Percentiles rank a stretch among this genome's conserved stretches.
These are phyloP conservation scores for Leuctra nigra DNA, from an alignment of 2,888 invertebrate species.

Conservation along the genomic window DNA sequence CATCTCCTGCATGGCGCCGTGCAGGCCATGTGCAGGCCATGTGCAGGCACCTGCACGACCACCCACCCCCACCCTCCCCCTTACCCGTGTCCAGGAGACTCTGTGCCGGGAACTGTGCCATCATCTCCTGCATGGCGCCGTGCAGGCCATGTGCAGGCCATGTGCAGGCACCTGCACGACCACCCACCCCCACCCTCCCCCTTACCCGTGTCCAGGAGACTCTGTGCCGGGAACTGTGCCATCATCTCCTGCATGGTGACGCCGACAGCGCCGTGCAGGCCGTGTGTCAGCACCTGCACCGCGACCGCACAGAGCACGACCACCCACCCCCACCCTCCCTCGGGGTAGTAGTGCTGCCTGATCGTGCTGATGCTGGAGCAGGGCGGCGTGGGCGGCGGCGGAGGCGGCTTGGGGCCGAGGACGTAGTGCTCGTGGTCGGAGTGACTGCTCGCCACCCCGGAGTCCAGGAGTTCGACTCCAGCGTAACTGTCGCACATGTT, in stretches of 20 bases:
- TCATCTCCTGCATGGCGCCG: constrained; percentile 19
- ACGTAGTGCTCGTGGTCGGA: neutral
- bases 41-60: constrained; percentile 59
- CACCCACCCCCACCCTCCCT: constrained; percentile 60
- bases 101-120: neutral
- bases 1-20: constrained; percentile 35
- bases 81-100: neutral
- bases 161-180: too few species aligned
- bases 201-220: neutral
- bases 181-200: neutral
- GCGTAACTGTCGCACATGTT: constrained; percentile 14
- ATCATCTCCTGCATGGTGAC: constrained; percentile 12
- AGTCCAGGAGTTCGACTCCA: constrained; percentile 3
- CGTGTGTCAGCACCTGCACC: constrained; percentile 67
- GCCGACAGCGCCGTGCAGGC: constrained; percentile 47
- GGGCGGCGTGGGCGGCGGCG: neutral
- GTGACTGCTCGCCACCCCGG: constrained; percentile 11
- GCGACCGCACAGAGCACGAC: constrained; percentile 64
- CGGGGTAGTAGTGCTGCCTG: constrained; percentile 36
- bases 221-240: neutral
- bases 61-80: constrained; percentile 61
- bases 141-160: constrained; percentile 76
- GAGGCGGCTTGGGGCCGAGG: neutral
- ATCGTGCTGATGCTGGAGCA: constrained; percentile 42
- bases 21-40: constrained; percentile 71